These are phyloP conservation scores for Chymomyza amoena DNA, from an alignment of 2,888 invertebrate species.

Conservation along the genomic window DNA sequence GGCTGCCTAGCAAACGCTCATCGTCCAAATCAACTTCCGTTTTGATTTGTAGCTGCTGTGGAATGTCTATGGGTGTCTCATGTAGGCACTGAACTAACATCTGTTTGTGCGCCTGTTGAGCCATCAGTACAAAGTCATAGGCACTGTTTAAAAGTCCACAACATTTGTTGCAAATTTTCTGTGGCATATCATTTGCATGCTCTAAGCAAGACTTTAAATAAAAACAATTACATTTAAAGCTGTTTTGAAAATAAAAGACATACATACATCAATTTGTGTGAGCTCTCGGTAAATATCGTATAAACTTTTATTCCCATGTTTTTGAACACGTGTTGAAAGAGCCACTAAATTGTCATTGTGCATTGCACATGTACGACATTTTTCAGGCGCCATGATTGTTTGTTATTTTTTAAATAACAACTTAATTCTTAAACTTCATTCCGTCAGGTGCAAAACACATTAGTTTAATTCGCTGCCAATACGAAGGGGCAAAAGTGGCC, in stretches of 20 bases:
- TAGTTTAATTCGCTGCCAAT: background rate
- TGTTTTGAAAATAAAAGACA: background rate
- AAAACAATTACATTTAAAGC: background rate
- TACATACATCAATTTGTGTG: constrained; percentile 55
- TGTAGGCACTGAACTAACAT: constrained; percentile 59
- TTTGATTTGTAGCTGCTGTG: constrained; percentile 45
- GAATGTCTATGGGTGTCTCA: constrained; percentile 70
- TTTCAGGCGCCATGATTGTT: constrained; percentile 39
- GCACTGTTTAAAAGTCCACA: constrained; percentile 56
- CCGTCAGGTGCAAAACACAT: background rate
- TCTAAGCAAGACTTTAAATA: constrained; percentile 35
- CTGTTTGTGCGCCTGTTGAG: constrained; percentile 52
- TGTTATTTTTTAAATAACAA: constrained; percentile 3
- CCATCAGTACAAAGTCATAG: constrained; percentile 62
- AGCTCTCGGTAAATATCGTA: constrained; percentile 53
- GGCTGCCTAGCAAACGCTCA: constrained; percentile 1
- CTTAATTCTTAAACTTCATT: background rate
- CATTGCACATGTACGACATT: constrained; percentile 55
- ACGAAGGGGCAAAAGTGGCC: background rate
- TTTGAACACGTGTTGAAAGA: constrained; percentile 32
- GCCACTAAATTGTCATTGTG: constrained; percentile 27
- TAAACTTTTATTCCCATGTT: constrained; percentile 41
- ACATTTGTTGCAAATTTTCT: constrained; percentile 58
- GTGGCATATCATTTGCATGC: constrained; percentile 48
- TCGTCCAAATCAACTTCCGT: constrained; percentile 40